These are phyloP conservation scores for Pocillopora grandis DNA, from an alignment of 92 coral and sea anemone genomes.

Conservation along the genomic window DNA sequence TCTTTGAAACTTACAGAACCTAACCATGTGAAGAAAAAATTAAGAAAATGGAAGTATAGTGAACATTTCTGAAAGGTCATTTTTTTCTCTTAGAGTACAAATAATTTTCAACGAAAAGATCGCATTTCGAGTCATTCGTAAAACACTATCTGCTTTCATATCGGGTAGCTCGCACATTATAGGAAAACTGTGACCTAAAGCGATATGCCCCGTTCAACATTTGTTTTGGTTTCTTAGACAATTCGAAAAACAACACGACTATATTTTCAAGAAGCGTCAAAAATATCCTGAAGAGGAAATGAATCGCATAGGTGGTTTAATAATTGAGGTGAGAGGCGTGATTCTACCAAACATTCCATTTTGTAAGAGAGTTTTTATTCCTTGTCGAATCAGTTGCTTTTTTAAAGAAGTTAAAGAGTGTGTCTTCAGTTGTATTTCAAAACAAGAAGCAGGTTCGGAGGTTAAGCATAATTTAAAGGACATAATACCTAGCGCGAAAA, in stretches of 20 bases:
- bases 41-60: not conserved
- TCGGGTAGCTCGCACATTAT: slow-evolving; percentile 43
- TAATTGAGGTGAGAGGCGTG: not conserved
- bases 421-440: slow-evolving; percentile 16
- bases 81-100: slow-evolving; percentile 12
- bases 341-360: not conserved
- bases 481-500: slow-evolving; percentile 4
- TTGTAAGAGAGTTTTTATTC: not conserved
- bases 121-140: slow-evolving; percentile 24
- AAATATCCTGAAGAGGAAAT: not conserved
- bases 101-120: slow-evolving; percentile 24
- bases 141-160: slow-evolving; percentile 20
- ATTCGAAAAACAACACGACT: not conserved
- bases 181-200: slow-evolving; percentile 23
- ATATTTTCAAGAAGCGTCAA: not conserved
- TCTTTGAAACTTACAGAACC: not conserved
- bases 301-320: not conserved
- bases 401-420: not conserved
- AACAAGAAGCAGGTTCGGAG: slow-evolving; percentile 23
- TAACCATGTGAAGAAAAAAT: not conserved
- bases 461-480: slow-evolving; percentile 12
- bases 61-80: not conserved
- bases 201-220: not conserved
- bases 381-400: not conserved
- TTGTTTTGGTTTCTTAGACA: slow-evolving; percentile 4